Conservation (phyloP, 2,888 invertebrate species). For the Xestia ashworthii region DNA sequence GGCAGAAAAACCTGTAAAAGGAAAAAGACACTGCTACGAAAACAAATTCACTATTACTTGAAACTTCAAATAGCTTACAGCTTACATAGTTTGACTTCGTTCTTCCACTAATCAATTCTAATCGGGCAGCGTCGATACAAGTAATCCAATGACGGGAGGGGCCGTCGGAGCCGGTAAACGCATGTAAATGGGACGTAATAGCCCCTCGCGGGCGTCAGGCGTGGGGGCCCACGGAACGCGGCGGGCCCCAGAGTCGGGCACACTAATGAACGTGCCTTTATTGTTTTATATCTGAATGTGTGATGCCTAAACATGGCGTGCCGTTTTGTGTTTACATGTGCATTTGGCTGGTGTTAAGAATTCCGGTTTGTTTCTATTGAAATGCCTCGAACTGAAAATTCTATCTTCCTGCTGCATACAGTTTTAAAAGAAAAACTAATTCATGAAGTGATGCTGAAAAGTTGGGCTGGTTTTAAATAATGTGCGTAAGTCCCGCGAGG, state of each 20-base stretch:
- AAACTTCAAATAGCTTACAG: slow-evolving; percentile 30
- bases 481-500: too few species aligned
- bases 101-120: slow-evolving; percentile 61
- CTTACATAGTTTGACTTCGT: slow-evolving; percentile 43
- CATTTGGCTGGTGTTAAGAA: not conserved
- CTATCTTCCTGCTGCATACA: not conserved
- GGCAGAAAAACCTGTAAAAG: not conserved
- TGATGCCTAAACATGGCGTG: slow-evolving; percentile 41
- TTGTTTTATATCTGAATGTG: slow-evolving; percentile 54
- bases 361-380: not conserved
- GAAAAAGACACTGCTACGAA: too few species aligned
- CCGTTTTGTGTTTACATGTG: slow-evolving; percentile 29
- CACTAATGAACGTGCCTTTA: slow-evolving; percentile 64
- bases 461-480: not conserved
- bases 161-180: slow-evolving; percentile 63
- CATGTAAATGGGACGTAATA: slow-evolving; percentile 80
- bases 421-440: not conserved
- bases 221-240: slow-evolving; percentile 40
- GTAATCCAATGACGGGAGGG: slow-evolving; percentile 74
- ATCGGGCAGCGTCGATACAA: slow-evolving; percentile 62
- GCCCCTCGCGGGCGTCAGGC: slow-evolving; percentile 62
- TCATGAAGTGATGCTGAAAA: not conserved
- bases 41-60: not conserved
- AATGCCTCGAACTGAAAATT: not conserved
- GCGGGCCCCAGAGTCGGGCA: slow-evolving; percentile 41